Conservation (phyloP, 2,888 invertebrate species). For the Cryptus armator region DNA sequence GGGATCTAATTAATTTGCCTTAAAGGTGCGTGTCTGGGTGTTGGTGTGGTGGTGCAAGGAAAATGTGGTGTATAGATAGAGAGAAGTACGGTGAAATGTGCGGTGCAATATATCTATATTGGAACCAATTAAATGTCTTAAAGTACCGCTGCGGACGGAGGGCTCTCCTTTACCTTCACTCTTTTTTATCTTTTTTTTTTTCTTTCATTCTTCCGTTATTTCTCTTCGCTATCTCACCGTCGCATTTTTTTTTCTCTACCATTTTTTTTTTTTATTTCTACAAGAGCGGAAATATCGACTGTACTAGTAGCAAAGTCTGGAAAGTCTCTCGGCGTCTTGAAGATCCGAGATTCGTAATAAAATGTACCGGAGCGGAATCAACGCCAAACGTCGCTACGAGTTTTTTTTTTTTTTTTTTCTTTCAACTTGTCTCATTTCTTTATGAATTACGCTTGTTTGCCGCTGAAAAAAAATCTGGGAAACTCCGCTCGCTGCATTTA, state of each 20-base stretch:
- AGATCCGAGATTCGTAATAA: constrained; percentile 29
- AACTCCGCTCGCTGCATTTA: not conserved
- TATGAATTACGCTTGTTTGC: constrained; percentile 1
- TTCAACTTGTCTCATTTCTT: not conserved
- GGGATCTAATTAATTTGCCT: constrained; percentile 73
- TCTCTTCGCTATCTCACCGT: not conserved
- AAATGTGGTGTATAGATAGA: not conserved
- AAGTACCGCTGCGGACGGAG: constrained; percentile 63
- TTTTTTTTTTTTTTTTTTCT: not conserved
- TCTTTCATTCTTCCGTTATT: not conserved
- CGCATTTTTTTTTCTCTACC: not conserved
- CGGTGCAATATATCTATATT: constrained; percentile 49
- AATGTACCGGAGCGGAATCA: constrained; percentile 18
- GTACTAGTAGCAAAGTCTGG: constrained; percentile 18
- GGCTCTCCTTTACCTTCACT: constrained; percentile 34
- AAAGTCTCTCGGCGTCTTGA: constrained; percentile 17
- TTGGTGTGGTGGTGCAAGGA: constrained; percentile 36
- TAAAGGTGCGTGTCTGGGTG: constrained; percentile 34
- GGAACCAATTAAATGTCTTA: constrained; percentile 69
- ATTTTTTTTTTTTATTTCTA: not conserved
- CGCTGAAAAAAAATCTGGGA: not conserved
- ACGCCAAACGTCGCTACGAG: not conserved
- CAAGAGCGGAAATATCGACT: constrained; percentile 32
- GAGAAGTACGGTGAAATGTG: not conserved
- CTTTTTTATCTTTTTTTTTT: not conserved